These are phyloP conservation scores for Xyrichtys novacula DNA, from an alignment of 2,797 vertebrate species.

Conservation along the genomic window DNA sequence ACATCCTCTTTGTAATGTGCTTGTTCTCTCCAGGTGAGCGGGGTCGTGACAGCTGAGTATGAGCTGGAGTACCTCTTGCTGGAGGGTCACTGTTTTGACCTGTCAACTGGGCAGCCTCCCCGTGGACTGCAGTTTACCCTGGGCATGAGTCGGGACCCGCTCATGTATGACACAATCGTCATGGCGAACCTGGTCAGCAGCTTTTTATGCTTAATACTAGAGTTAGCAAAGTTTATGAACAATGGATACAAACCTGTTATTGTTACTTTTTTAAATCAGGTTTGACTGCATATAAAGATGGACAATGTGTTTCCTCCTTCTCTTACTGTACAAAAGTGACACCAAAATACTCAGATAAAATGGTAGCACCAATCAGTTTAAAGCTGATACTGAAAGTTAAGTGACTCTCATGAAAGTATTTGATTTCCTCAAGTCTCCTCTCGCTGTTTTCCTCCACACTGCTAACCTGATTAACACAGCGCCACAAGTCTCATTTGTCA, in stretches of 20 bases:
- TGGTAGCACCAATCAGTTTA: too few relatives aligned
- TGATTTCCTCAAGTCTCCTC: too few relatives aligned
- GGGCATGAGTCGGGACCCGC: conserved; percentile 89
- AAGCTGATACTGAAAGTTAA: too few relatives aligned
- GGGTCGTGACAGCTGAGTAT: conserved; percentile 91
- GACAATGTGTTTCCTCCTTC: too few relatives aligned
- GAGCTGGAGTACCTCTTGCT: conserved; percentile 95
- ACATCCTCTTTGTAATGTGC: conserved; percentile 23
- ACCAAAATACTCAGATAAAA: too few relatives aligned
- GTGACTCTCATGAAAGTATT: too few relatives aligned
- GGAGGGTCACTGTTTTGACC: conserved; percentile 96
- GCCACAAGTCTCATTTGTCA: too few relatives aligned
- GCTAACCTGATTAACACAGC: too few relatives aligned
- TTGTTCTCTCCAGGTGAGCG: conserved; percentile 83
- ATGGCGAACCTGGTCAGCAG: conserved; percentile 96
- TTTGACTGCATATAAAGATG: too few relatives aligned
- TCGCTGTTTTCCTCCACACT: too few relatives aligned
- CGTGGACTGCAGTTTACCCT: conserved; percentile 96
- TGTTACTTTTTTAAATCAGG: not conserved
- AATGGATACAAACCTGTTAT: too few relatives aligned
- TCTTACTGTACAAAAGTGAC: too few relatives aligned
- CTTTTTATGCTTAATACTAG: conserved; percentile 3
- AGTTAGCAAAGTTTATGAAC: not conserved
- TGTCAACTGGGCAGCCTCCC: conserved; percentile 90
- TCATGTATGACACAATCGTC: conserved; percentile 94